Percentiles rank a stretch among this genome's conserved stretches.
Conservation (phyloP, 2,113 vertebrate genomes). For the Neotoma lepida region DNA sequence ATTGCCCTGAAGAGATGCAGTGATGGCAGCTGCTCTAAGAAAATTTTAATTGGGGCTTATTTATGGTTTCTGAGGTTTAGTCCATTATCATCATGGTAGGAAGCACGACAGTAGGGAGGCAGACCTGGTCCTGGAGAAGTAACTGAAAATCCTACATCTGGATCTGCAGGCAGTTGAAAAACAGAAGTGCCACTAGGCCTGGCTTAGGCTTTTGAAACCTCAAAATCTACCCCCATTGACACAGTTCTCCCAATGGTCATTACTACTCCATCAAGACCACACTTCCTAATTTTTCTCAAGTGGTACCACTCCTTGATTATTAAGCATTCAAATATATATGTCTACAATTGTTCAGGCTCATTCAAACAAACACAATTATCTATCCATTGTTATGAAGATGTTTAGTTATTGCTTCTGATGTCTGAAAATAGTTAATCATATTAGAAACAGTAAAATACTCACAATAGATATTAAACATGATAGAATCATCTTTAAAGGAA, state of each 20-base stretch:
- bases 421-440: background rate
- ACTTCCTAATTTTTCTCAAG: background rate
- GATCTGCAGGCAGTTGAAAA: background rate
- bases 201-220: background rate
- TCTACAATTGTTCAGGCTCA: background rate
- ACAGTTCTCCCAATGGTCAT: background rate
- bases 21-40: background rate
- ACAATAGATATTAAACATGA: background rate
- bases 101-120: background rate
- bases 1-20: background rate
- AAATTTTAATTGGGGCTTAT: background rate
- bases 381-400: background rate
- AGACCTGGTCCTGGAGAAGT: background rate
- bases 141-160: background rate
- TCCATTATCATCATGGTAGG: background rate
- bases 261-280: background rate
- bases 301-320: background rate
- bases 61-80: background rate
- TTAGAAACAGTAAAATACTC: background rate
- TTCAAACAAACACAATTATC: background rate
- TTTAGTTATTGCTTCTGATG: slow-evolving; percentile 15
- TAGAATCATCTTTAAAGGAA: background rate
- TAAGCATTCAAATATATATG: background rate
- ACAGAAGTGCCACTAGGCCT: background rate
- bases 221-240: background rate